These are phyloP conservation scores for Myrmecophaga tridactyla DNA, from an alignment of 2,113 vertebrate species.

Conservation along the genomic window DNA sequence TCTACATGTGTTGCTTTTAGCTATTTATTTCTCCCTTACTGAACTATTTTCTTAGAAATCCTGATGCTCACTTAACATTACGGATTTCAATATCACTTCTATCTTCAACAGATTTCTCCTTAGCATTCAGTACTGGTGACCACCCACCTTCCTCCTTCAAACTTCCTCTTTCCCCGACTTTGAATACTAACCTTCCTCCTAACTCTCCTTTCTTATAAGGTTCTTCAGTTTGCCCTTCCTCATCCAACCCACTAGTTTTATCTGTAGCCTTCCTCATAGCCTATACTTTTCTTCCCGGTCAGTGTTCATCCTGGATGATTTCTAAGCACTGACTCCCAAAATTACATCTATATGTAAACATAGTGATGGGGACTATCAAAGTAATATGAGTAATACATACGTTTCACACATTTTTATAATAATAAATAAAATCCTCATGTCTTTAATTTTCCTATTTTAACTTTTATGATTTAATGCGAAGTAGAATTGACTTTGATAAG, in stretches of 20 bases:
- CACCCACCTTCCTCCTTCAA: neutral
- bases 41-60: neutral
- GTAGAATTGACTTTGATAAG: too few relatives aligned
- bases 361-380: too few relatives aligned
- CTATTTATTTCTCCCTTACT: neutral
- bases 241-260: neutral
- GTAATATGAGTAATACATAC: too few relatives aligned
- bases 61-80: neutral
- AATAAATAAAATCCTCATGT: too few relatives aligned
- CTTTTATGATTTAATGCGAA: too few relatives aligned
- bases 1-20: neutral
- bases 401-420: too few relatives aligned
- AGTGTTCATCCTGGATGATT: neutral
- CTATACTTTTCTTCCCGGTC: neutral
- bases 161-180: neutral
- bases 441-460: too few relatives aligned
- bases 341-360: neutral
- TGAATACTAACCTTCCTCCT: neutral
- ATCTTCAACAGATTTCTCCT: neutral
- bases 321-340: neutral
- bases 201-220: neutral
- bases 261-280: neutral
- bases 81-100: neutral
- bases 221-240: neutral
- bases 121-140: neutral